A percentile compares a stretch with the other conserved stretches of the same genome.
phyloP scores from a whole-genome alignment of 2,888 invertebrate genomes.

The Lepidonotus clava region DNA sequence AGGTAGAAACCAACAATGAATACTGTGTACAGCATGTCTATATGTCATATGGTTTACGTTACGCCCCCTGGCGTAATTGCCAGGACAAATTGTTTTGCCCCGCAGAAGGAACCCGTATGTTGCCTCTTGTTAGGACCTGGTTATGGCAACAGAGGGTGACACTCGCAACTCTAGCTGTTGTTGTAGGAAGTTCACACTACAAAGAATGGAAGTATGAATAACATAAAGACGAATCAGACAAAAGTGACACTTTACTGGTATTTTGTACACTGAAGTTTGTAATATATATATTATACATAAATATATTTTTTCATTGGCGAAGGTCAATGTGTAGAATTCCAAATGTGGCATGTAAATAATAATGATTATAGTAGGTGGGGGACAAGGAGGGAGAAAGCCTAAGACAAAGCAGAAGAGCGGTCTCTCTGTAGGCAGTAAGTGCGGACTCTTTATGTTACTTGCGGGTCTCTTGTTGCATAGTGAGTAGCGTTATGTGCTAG shows the following conservation, averaged over 20 bases:
- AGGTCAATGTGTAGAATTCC: conserved; percentile 46
- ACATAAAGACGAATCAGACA: not conserved
- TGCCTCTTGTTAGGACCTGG: not conserved
- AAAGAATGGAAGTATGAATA: not conserved
- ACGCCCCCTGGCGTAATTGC: not conserved
- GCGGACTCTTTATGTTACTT: not conserved
- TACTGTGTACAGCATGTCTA: not conserved
- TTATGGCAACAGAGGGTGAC: conserved; percentile 9
- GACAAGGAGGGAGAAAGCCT: not conserved
- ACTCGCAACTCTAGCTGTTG: not conserved
- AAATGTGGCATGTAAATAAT: conserved; percentile 31
- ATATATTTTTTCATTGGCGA: conserved; percentile 52
- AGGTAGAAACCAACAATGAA: too few species aligned
- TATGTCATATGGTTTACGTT: not conserved
- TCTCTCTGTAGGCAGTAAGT: not conserved
- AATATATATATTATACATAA: conserved; percentile 54
- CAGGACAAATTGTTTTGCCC: not conserved
- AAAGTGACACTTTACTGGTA: conserved; percentile 52
- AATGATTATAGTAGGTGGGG: not conserved
- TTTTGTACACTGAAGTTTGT: conserved; percentile 54
- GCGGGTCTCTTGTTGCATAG: not conserved
- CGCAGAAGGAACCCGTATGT: not conserved
- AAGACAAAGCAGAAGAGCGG: not conserved
- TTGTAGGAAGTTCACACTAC: not conserved
- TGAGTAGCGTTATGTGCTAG: not conserved